These are phyloP conservation scores for Caenorhabditis brenneri DNA, from an alignment of 1,140 invertebrate species.

Conservation along the genomic window DNA sequence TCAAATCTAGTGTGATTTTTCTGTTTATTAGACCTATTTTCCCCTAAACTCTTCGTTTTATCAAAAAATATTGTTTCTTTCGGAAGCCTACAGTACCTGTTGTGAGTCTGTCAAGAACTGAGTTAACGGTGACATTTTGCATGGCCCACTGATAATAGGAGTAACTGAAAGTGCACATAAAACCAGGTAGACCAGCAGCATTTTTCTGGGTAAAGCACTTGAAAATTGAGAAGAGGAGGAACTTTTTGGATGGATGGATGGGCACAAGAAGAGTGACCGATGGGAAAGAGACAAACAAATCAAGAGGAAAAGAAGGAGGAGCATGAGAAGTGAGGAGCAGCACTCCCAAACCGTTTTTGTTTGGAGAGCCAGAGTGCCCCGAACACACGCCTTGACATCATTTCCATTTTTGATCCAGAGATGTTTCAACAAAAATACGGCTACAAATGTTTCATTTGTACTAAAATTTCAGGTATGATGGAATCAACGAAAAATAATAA, in stretches of 20 bases:
- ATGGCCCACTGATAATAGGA: background rate
- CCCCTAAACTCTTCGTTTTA: too few species aligned
- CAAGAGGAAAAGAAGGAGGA: background rate
- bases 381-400: background rate
- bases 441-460: too few species aligned
- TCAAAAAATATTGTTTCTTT: too few species aligned
- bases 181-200: background rate
- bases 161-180: background rate
- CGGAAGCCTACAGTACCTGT: background rate
- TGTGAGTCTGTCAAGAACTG: background rate
- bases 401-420: background rate
- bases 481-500: too few species aligned
- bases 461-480: background rate
- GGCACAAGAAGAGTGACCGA: constrained; percentile 10
- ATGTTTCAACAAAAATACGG: background rate
- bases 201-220: constrained; percentile 20
- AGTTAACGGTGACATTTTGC: constrained; percentile 30
- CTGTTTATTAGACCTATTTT: too few species aligned
- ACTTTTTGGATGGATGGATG: background rate
- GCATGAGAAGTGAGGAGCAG: background rate
- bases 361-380: background rate
- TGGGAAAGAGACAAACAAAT: background rate
- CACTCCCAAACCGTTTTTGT: constrained; percentile 19
- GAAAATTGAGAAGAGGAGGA: background rate
- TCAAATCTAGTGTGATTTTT: too few species aligned